Evolutionary conservation across 2,888 invertebrate species (phyloP), one percentile per base, ranked within the genome.

Genomic region (Meteorus cinctellus): DNA sequence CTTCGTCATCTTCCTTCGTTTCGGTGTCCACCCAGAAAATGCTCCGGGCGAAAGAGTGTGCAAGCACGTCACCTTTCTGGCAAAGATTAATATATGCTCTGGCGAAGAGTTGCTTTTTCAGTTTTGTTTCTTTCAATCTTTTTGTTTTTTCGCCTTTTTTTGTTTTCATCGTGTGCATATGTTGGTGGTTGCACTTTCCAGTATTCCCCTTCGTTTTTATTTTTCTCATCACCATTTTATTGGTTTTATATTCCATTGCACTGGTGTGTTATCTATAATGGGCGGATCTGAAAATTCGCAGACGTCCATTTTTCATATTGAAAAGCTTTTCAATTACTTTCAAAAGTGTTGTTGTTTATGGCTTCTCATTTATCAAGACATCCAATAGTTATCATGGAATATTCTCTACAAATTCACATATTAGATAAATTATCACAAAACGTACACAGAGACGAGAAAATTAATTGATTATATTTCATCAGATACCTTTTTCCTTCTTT

Each of bases 1-100:
- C 80, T 79, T 72, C 72, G 67, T 75, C 76, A 65, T 66, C 77
- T 75, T 69, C 72, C 76, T 78, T 74, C 31, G 62, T n/a, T 34
- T 63, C 34, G 63, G 63, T 63, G 63, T 63, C 63, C 63, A 63
- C 63, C 63, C 63, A 63, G 63, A 63, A 62, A 72, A 34, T 77
- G 82, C 83, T 82, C 67, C 78, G 63, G 79, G 83, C 73, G 65
- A 65, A 36, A 48, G 74, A 51, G 59, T 65, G 65, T 51, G 27
- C 34, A 48, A 41, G 62, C 84, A 78, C 81, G 79, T 86, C 85
- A 87, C 86, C 86, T 84, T 86, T 86, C 86, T 85, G 81, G 75
- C 80, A 77, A 82, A 87, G 86, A 87, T 87, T 87, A 86, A 87
- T 86, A 82, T 79, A 78, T 79, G 75, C 72, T 78, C 63, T 72